Evolutionary conservation across 2,797 vertebrate genomes (phyloP).

Genomic region (Hipposideros larvatus): DNA sequence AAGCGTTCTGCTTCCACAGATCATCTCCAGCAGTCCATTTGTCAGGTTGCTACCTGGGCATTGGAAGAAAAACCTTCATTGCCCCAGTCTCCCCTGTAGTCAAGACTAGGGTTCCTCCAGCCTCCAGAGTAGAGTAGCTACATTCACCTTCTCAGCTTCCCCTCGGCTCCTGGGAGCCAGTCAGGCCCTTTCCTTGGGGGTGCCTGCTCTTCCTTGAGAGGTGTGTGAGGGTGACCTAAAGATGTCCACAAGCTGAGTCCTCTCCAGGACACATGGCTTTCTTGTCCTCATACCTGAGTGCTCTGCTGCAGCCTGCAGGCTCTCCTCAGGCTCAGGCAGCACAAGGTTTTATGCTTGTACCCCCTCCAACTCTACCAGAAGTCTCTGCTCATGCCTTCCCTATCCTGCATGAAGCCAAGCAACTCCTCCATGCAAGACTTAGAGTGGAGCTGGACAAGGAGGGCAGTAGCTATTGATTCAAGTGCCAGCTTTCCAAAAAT

Average conservation of each 20-base stretch:
- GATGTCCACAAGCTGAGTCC: background rate
- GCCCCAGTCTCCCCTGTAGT: background rate
- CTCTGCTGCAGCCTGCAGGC: background rate
- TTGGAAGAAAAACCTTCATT: constrained; percentile 14
- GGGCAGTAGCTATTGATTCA: background rate
- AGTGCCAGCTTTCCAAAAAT: background rate
- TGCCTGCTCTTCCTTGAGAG: background rate
- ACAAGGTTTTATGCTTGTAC: background rate
- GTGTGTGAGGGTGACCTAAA: background rate
- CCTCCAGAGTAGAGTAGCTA: background rate
- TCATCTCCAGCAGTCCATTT: background rate
- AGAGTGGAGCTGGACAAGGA: background rate
- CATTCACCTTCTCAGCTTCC: background rate
- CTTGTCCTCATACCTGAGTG: background rate
- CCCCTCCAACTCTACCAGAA: background rate
- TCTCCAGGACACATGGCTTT: background rate
- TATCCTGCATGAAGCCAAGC: background rate
- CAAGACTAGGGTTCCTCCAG: background rate
- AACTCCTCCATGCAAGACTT: background rate
- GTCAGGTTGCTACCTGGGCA: background rate
- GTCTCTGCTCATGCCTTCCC: background rate
- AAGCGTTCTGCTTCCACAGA: background rate
- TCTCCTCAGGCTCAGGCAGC: background rate
- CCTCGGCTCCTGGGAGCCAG: background rate
- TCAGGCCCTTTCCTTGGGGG: background rate